phyloP scores from a whole-genome alignment of 2,113 vertebrate species.

The Otocyon megalotis region DNA sequence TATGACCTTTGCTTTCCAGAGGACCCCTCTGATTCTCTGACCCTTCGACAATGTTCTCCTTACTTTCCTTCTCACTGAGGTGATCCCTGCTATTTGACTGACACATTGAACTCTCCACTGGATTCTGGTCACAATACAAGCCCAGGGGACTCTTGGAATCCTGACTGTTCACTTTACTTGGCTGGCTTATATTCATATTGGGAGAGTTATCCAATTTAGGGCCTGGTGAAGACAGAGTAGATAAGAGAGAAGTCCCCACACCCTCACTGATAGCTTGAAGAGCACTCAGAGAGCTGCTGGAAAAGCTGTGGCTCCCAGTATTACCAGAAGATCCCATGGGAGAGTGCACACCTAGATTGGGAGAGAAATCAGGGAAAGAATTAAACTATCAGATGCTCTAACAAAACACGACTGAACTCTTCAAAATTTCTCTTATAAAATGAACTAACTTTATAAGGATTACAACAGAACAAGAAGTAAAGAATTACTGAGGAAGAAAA shows the following conservation, averaged over 20 bases:
- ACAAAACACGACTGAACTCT: not conserved
- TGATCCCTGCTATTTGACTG: conserved; percentile 92
- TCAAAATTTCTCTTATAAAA: conserved; percentile 5
- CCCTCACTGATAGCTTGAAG: conserved; percentile 99
- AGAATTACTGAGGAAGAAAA: not conserved
- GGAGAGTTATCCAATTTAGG: conserved; percentile 95
- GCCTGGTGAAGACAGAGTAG: conserved; percentile 94
- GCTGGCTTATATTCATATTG: conserved; percentile 91
- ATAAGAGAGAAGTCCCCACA: conserved; percentile 95
- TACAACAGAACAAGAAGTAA: not conserved
- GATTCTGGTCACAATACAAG: conserved; percentile 90
- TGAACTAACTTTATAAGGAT: not conserved
- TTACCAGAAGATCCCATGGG: conserved; percentile 92
- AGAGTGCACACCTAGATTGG: conserved; percentile 92
- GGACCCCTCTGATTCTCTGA: conserved; percentile 89
- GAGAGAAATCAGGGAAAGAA: not conserved
- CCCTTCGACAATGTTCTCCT: conserved; percentile 86
- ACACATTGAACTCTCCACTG: conserved; percentile 92
- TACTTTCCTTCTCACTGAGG: conserved; percentile 88
- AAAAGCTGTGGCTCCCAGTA: conserved; percentile 90
- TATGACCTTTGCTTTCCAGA: conserved; percentile 94
- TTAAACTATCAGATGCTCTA: not conserved
- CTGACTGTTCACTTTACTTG: conserved; percentile 87
- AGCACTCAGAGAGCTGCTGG: conserved; percentile 97
- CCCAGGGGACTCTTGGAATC: conserved; percentile 94